Base-by-base conservation (phyloP, 2,888 invertebrate species). In the Slavum lentiscoides region DNA sequence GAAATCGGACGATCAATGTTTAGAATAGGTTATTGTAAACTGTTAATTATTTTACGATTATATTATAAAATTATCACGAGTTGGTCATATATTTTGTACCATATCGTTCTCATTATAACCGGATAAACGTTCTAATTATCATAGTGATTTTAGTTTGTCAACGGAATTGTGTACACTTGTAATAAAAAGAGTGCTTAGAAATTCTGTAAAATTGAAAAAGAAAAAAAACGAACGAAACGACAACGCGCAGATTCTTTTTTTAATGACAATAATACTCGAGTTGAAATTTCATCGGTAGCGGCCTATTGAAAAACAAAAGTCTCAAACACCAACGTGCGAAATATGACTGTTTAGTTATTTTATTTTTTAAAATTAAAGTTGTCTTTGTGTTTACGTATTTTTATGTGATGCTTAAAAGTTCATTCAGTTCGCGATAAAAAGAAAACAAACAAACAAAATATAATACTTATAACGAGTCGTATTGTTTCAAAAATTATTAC, bases 371-470 rank as follows among this genome's bases (percentile, higher is more conserved):
- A 67, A 67, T 67, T 43, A 67, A 39, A 67, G 43, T 67, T 15
- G 15, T 8, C 4, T 21, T 67, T 67, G 43, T 67, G 39, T 69
- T 55, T 17, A 55, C 53, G 30, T n/a, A n/a, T n/a, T 53, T 53
- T 53, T 55, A 53, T 30, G 30, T 55, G 53, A 21, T 23, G 30
- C 30, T 61, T 67, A 43, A 69, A 69, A 69, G 69, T 69, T 69
- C 19, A 69, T 23, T 30, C 19, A 30, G 53, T 30, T 30, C 30
- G 30, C 11, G 55, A 55, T 69, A 55, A 69, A 53, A 68, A 64
- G 23, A 49, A 17, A 67, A 67, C n/a, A 49, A 68, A 49, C 23
- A 19, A 68, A 68, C n/a, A 49, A 68, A 49, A 68, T 11, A 49
- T 49, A 64, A 53, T 21, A 11, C 19, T 19, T 69, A 69, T 69